Conservation (phyloP, 2,113 vertebrate genomes). For the Spilogale gracilis region DNA sequence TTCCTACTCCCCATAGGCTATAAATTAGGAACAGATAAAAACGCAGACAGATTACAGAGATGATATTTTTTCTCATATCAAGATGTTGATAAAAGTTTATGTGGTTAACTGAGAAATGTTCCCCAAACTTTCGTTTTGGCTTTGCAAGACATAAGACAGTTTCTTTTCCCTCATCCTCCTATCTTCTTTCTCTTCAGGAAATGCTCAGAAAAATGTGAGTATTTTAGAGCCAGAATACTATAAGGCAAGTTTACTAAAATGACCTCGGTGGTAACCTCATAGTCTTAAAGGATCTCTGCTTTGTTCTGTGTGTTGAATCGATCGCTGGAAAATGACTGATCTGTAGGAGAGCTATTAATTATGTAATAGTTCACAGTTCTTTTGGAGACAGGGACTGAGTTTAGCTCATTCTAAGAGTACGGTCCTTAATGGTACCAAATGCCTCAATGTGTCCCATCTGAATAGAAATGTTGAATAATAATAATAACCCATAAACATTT, state of each 20-base stretch:
- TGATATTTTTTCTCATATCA: slow-evolving; percentile 45
- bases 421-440: background rate
- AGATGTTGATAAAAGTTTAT: background rate
- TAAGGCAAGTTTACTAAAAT: background rate
- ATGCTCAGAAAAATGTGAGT: background rate
- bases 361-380: background rate
- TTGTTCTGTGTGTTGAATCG: background rate
- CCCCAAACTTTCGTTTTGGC: background rate
- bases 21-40: slow-evolving; percentile 75
- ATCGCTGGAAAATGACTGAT: background rate
- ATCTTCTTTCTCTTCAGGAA: background rate
- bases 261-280: background rate
- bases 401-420: background rate
- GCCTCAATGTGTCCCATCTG: background rate
- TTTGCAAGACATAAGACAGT: background rate
- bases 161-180: background rate
- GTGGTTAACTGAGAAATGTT: slow-evolving; percentile 58
- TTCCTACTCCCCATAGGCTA: slow-evolving; percentile 62
- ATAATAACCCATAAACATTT: background rate
- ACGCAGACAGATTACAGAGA: slow-evolving; percentile 56
- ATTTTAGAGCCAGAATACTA: background rate
- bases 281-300: background rate
- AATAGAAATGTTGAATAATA: background rate
- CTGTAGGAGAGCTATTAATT: background rate
- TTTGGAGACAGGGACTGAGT: background rate